Conservation (phyloP, 2,113 vertebrate species). For the Leptobrachium leishanense region DNA sequence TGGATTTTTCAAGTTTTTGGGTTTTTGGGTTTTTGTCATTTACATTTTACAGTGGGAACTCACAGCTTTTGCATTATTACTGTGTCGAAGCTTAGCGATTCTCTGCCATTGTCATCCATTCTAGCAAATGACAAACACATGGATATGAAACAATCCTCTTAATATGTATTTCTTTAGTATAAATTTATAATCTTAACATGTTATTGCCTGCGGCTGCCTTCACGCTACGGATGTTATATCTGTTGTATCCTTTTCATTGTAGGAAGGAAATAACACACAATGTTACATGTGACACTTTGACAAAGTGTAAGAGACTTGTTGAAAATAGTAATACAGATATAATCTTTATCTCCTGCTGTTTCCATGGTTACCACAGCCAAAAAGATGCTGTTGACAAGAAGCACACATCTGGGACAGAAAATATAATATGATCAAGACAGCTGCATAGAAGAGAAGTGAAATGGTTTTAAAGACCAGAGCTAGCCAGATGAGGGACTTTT, state of each 20-base stretch:
- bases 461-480: neutral
- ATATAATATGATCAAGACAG: neutral
- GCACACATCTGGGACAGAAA: constrained; percentile 9
- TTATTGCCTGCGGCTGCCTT: too few species aligned
- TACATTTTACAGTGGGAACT: too few species aligned
- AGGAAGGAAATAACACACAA: neutral
- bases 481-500: neutral
- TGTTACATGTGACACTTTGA: neutral
- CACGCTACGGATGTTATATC: neutral
- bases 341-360: neutral
- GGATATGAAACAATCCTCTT: too few species aligned
- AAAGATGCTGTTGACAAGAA: neutral
- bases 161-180: too few species aligned
- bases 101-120: too few species aligned
- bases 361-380: neutral
- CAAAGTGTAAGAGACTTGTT: neutral
- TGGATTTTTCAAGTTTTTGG: too few species aligned
- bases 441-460: neutral
- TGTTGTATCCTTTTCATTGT: neutral
- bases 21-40: too few species aligned
- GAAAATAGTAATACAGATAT: neutral
- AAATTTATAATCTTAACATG: too few species aligned
- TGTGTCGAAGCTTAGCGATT: too few species aligned
- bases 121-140: too few species aligned
- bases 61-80: too few species aligned